Percentiles rank a stretch among this genome's conserved stretches.
Conservation (phyloP, 2,113 vertebrate genomes). For the Pseudorhombus dupliciocellatus region DNA sequence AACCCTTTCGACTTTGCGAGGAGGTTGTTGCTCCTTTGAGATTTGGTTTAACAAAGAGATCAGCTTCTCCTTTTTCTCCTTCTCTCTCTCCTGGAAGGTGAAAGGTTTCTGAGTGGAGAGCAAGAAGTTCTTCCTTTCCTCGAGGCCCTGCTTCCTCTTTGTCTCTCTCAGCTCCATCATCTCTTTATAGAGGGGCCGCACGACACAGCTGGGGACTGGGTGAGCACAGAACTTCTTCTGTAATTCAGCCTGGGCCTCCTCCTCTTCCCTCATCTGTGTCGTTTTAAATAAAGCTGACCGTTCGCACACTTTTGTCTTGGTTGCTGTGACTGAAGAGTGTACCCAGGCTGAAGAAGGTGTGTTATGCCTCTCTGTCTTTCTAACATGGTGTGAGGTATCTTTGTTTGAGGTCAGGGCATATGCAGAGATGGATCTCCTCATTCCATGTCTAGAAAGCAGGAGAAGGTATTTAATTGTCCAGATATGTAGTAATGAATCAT, state of each 20-base stretch:
- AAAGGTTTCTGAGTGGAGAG: conserved; percentile 90
- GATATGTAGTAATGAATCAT: not conserved
- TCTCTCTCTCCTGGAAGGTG: conserved; percentile 87
- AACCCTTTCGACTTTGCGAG: conserved; percentile 79
- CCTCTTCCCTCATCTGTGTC: conserved; percentile 73
- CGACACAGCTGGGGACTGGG: conserved; percentile 86
- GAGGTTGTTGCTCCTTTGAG: conserved; percentile 50
- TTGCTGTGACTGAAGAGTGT: conserved; percentile 70
- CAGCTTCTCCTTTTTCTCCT: conserved; percentile 80
- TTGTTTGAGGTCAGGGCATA: conserved; percentile 71
- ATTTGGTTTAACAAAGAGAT: conserved; percentile 66
- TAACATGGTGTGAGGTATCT: conserved; percentile 47
- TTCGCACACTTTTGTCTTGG: conserved; percentile 75
- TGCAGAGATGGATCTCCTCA: conserved; percentile 78
- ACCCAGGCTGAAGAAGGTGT: conserved; percentile 69
- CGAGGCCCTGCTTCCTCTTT: conserved; percentile 79
- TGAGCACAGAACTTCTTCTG: conserved; percentile 88
- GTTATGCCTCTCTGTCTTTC: conserved; percentile 63
- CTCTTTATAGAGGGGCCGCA: conserved; percentile 84
- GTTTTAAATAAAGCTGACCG: conserved; percentile 54
- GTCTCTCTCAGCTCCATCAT: conserved; percentile 83
- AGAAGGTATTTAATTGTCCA: not conserved
- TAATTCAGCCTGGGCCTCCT: conserved; percentile 86
- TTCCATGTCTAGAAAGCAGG: conserved; percentile 32
- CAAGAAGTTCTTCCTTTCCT: conserved; percentile 88